Evolutionary conservation across 2,797 vertebrate species (phyloP), one percentile per base, ranked within the genome.

Genomic region (Gymnoscopelus braueri): DNA sequence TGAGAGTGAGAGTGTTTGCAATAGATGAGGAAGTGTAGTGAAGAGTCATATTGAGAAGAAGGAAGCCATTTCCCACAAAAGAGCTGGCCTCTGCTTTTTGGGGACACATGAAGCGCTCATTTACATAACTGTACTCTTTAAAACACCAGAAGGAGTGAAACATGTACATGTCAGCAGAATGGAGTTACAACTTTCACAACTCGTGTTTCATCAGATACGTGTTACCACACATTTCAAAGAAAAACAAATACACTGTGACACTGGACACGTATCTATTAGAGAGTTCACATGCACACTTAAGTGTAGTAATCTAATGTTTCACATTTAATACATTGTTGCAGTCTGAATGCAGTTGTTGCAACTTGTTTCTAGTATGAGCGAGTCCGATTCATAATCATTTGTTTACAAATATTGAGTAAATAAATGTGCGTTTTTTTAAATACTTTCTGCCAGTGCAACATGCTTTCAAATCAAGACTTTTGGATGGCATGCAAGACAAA

Each of bases 171-270:
- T 91, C 89, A 91, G 92, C 91, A 92, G 10, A 75, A 87, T 80
- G 5, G 6, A 81, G 75, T 60, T 66, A 56, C 56, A 79, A 87
- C 86, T 91, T 92, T 92, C 91, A 91, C 91, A 93, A 89, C 86
- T 13, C 60, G 81, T 82, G 81, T 91, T 90, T 89, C 88, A 78
- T 60, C 88, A 89, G 72, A 65, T n/a, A 15, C 11, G 67, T 77
- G 86, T 92, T 89, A 81, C 78, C 78, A 89, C 84, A 90, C 68
- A 66, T 89, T 83, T 79, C 81, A 79, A 62, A 84, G 88, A 91
- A 14, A 29, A 29, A 10, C 1, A 48, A 55, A 26, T 48, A 57
- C 12, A 44, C 9, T 44, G 3, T 29, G 1, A 44, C 10, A n/a
- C 39, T 44, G 39, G 9, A 44, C 39, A 44, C 39, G 32, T 35